Evolutionary conservation across 2,797 vertebrate genomes (phyloP), one percentile per base, ranked within the genome.

Genomic region (Sebastes diaconus): DNA sequence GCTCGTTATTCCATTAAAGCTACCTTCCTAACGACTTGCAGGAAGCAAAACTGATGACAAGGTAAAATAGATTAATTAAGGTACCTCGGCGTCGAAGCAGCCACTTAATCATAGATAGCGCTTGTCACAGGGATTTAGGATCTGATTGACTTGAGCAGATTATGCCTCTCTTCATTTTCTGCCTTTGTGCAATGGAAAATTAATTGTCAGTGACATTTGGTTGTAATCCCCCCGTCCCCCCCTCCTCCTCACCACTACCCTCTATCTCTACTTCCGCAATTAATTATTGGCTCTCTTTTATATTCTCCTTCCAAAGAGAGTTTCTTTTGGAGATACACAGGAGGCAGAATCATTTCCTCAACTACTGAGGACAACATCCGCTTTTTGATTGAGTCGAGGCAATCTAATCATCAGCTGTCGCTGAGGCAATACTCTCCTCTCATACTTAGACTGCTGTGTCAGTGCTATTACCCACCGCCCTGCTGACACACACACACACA

Each of bases 141-240:
- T 93, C 87, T 93, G 93, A 94, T 92, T 93, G 90, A 92, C 92
- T 93, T 74, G 66, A 93, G 85, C 90, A 91, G 91, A 94, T 94
- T 93, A 92, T 59, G 87, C 78, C 82, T 61, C 88, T 88, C 88
- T 88, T 91, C 86, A 90, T 90, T 86, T 88, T 88, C 87, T 85
- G 77, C 87, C 86, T 85, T 87, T 90, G 90, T 88, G 70, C 83
- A 61, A 85, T 57, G 27, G 90, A 85, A 92, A 93, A 94, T 93
- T 92, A 93, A 94, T 93, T 94, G 91, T 84, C 83, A 83, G 42
- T 92, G 92, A 91, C 91, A 91, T 93, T 93, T 89, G 79, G 88
- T 86, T 87, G 87, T 88, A 90, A 89, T 89, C 86, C 87, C 80
- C 74, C 22, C n/a, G n/a, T n/a, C n/a, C 63, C 88, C 80, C 73